Evolutionary conservation across 2,888 invertebrate species (phyloP).

Genomic region (Diarsia rubi): DNA sequence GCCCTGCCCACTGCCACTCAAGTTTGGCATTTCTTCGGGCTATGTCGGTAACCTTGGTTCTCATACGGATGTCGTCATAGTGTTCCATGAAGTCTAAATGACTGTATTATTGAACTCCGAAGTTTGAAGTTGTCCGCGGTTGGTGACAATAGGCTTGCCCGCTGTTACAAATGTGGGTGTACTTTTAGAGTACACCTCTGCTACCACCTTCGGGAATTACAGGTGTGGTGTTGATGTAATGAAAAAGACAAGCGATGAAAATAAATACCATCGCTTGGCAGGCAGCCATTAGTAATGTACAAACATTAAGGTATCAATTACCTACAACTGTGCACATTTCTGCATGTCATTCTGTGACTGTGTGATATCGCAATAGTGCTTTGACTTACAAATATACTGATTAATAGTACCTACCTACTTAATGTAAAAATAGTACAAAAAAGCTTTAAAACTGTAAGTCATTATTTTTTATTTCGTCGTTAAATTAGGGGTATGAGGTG

Average conservation of each 20-base stretch:
- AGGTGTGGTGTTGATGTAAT: not conserved
- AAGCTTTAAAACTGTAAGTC: not conserved
- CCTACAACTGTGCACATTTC: constrained; percentile 19
- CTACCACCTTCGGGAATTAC: not conserved
- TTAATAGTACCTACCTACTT: not conserved
- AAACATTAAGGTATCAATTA: constrained; percentile 34
- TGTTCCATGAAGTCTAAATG: too few species aligned
- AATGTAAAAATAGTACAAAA: not conserved
- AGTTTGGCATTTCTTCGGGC: too few species aligned
- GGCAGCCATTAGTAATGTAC: constrained; percentile 19
- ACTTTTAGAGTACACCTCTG: not conserved
- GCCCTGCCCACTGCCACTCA: too few species aligned
- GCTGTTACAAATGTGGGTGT: not conserved
- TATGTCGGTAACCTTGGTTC: too few species aligned
- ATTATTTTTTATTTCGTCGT: not conserved
- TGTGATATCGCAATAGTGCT: constrained; percentile 1
- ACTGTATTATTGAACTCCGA: too few species aligned
- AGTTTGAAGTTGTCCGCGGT: too few species aligned
- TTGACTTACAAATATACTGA: not conserved
- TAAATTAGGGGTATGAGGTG: too few species aligned
- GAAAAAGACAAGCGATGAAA: not conserved
- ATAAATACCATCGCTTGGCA: constrained; percentile 20
- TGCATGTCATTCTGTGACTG: constrained; percentile 2
- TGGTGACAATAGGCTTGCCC: not conserved
- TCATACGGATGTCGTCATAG: too few species aligned